phyloP scores from a whole-genome alignment of 2,888 invertebrate genomes.

The Balanococcus diminutus region DNA sequence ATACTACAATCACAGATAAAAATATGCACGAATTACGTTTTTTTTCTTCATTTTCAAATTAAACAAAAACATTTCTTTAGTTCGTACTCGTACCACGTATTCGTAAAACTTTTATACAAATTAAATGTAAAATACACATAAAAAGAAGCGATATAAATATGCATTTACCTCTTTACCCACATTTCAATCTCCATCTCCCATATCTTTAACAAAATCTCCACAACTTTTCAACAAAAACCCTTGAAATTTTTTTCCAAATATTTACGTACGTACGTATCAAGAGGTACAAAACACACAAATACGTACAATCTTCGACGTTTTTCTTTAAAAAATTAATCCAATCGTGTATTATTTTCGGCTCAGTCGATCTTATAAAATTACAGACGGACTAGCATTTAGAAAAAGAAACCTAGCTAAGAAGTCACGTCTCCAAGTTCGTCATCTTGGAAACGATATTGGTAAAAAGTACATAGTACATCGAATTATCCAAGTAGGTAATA shows the following conservation, averaged over 20 bases:
- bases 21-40: slow-evolving; percentile 48
- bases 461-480: background rate
- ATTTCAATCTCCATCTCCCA: background rate
- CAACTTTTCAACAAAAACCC: background rate
- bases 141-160: slow-evolving; percentile 19
- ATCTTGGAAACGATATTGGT: background rate
- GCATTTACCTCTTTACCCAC: background rate
- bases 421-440: background rate
- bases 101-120: background rate
- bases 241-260: background rate
- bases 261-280: too few relatives aligned
- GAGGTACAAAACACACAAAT: background rate
- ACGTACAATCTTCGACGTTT: background rate
- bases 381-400: slow-evolving; percentile 26
- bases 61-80: background rate
- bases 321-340: background rate
- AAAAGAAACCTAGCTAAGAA: background rate
- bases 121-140: slow-evolving; percentile 3
- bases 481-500: background rate
- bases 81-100: background rate
- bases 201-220: background rate
- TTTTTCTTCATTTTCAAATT: background rate
- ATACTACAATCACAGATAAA: slow-evolving; percentile 53
- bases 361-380: slow-evolving; percentile 24
- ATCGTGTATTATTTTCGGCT: background rate